phyloP scores from a whole-genome alignment of 2,797 vertebrate genomes.

The Tarsius wallacei region DNA sequence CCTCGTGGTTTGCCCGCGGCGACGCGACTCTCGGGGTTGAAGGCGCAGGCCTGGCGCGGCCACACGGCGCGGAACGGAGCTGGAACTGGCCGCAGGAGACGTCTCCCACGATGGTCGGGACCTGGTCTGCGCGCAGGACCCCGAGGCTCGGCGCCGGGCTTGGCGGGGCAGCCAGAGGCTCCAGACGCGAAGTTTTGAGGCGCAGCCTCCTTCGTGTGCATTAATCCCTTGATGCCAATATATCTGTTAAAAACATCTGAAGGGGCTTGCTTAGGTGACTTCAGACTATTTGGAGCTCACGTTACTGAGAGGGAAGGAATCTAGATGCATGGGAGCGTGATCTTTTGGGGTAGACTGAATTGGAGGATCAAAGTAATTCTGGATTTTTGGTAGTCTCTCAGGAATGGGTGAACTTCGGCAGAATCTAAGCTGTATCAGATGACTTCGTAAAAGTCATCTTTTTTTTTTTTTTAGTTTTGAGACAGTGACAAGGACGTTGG shows the following conservation, averaged over 20 bases:
- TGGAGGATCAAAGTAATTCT: conserved; percentile 66
- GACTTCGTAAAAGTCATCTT: not conserved
- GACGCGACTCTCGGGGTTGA: no score
- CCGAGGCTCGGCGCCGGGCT: no score
- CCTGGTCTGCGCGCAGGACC: no score
- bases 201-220: conserved; percentile 40
- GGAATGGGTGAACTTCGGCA: not conserved
- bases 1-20: no score
- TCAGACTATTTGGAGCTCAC: conserved; percentile 54
- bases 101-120: no score
- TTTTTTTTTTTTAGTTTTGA: not conserved
- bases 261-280: conserved; percentile 46
- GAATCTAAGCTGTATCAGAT: conserved; percentile 38
- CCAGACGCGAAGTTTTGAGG: conserved; percentile 66
- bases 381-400: conserved; percentile 54
- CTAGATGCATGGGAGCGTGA: conserved; percentile 8
- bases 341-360: conserved; percentile 33
- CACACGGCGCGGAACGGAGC: no score
- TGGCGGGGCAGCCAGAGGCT: no score
- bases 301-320: conserved; percentile 9
- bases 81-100: no score
- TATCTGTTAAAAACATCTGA: conserved; percentile 43
- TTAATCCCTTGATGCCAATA: conserved; percentile 77
- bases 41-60: no score
- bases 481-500: conserved; percentile 31